Evolutionary conservation across 1,140 invertebrate species (phyloP).

Genomic region (Brachionus angularis): DNA sequence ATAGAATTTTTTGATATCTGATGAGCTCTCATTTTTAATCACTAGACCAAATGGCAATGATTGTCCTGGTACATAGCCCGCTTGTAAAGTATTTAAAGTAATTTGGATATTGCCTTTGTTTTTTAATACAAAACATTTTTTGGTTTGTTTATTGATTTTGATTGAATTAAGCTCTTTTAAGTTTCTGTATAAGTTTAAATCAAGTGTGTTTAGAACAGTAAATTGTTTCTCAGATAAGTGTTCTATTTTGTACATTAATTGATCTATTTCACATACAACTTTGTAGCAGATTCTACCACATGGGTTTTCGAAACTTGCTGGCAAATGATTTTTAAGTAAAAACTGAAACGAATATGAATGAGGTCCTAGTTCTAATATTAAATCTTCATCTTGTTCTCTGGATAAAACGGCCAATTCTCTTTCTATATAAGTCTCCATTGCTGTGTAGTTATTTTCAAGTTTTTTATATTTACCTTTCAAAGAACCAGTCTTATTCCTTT

Average conservation of each 20-base stretch:
- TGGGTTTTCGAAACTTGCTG: constrained; percentile 28
- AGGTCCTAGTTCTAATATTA: constrained; percentile 1
- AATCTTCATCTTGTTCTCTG: background rate
- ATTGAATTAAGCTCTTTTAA: constrained; percentile 7
- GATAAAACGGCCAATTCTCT: constrained; percentile 14
- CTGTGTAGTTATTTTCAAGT: constrained; percentile 29
- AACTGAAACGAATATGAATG: constrained; percentile 39
- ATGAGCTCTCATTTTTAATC: constrained; percentile 19
- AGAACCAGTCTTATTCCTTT: constrained; percentile 23
- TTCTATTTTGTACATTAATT: background rate
- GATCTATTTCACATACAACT: constrained; percentile 25
- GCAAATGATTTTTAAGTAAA: background rate
- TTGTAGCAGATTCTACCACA: constrained; percentile 42
- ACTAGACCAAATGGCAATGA: constrained; percentile 10
- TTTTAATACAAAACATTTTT: constrained; percentile 13
- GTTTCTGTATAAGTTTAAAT: constrained; percentile 35
- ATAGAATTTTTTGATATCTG: constrained; percentile 34
- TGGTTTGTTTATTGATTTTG: constrained; percentile 7
- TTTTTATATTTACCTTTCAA: background rate
- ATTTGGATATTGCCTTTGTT: background rate
- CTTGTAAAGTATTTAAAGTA: constrained; percentile 15
- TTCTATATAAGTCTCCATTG: constrained; percentile 20
- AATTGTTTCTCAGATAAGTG: background rate
- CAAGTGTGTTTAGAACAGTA: constrained; percentile 21
- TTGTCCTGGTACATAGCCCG: constrained; percentile 18